These are phyloP conservation scores for Odocoileus virginianus DNA, from an alignment of 2,113 vertebrate species.

Conservation along the genomic window DNA sequence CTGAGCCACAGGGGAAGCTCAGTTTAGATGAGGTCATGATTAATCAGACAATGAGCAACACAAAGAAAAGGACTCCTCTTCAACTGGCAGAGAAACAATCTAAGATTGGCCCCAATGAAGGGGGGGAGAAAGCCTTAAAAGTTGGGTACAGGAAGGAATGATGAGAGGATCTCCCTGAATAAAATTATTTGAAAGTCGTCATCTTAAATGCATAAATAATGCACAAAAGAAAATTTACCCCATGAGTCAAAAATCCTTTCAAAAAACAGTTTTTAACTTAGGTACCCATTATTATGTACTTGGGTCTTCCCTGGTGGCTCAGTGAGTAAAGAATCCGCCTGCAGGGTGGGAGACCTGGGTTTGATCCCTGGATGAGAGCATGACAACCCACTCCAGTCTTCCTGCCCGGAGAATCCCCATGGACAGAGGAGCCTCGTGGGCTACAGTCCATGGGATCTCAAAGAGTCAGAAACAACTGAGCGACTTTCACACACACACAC, in stretches of 20 bases:
- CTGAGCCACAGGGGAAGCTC: background rate
- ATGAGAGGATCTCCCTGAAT: background rate
- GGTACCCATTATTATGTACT: background rate
- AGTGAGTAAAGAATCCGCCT: background rate
- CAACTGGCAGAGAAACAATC: background rate
- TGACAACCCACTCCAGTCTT: background rate
- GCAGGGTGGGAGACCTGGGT: background rate
- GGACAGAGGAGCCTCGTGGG: background rate
- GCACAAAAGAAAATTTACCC: background rate
- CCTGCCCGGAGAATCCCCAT: background rate
- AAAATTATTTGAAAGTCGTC: background rate
- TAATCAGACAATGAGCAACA: background rate
- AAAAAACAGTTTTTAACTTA: background rate
- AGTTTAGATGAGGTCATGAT: background rate
- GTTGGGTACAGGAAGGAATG: background rate
- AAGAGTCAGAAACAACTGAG: background rate
- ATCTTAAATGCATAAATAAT: background rate
- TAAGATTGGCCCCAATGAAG: background rate
- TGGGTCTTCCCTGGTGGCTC: background rate
- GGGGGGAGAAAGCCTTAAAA: background rate
- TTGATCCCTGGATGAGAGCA: background rate
- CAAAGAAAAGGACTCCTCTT: background rate
- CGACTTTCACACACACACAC: background rate
- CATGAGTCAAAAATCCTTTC: constrained; percentile 4
- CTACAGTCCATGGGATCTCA: background rate